Base-by-base conservation (phyloP, 2,888 invertebrate species). In the Melanostoma scalare region DNA sequence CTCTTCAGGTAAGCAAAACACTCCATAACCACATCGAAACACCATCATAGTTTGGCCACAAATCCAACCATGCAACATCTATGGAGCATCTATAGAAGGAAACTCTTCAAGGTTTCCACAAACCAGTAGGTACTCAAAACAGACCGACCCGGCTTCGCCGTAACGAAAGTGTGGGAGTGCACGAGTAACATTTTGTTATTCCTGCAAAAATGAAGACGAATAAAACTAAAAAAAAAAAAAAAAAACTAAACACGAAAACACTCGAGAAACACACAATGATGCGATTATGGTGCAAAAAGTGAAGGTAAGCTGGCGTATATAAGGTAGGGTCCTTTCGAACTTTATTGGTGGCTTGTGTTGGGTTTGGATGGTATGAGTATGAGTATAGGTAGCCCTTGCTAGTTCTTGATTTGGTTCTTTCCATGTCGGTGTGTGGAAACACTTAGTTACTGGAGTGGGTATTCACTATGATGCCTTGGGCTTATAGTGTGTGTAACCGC, bases 201-300 rank as follows among this genome's bases (percentile, higher is more conserved):
- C 71, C 69, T 53, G 9, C 36, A 10, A 35, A 58, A 76, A 73
- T 60, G 52, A 10, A 60, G 48, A 40, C 67, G 35, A 73, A 42
- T 31, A 31, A 33, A 48, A 56, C 38, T 35, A 68, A 74, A 42
- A 42, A 42, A 42, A 46, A 35, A 46, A n/a, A 42, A 77, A 75
- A 31, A 33, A 60, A 36, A 20, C 40, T 20, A 20, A 20, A 20
- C 20, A 20, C 10, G n/a, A 44, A 40, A 60, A 68, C 8, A 38
- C 58, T 6, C 36, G 53, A 48, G 31, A 60, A 81, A 65, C 44
- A 72, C 71, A 76, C 76, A 77, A 72, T 81, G 81, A 81, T 76
- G 76, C 72, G 81, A 77, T 77, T 81, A 76, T 50, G 67, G 67
- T 50, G 60, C 78, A 77, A 71, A 52, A 56, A 52, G 65, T 80